Base-by-base conservation (phyloP, 2,797 vertebrate genomes). In the Hippocampus kuda region DNA sequence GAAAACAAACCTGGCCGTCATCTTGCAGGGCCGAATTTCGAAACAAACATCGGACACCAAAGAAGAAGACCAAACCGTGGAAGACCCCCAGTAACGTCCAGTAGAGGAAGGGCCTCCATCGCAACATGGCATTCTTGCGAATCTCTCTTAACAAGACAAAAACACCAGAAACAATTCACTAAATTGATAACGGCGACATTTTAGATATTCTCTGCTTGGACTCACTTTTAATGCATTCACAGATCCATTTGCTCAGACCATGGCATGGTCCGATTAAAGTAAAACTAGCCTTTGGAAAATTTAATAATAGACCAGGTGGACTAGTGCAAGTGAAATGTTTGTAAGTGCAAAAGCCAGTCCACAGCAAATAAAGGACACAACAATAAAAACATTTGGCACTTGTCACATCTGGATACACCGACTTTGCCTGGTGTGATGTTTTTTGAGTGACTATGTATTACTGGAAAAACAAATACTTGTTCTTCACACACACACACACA, bases 61-160 rank as follows among this genome's bases (percentile, higher is more conserved):
- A 99, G 89, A 98, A 99, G 89, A 99, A 98, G 68, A 98, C 86
- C 0, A 94, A 89, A 67, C 96, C 96, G 70, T 99, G 93, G 82
- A 95, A 98, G 73, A 95, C 71, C 66, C 95, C 95, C 68, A 98
- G 88, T 24, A 94, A 78, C 20, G 95, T 98, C 97, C 97, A 99
- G 81, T 94, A 96, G 68, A 99, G 77, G 85, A 99, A 99, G 0
- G 94, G 95, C 16, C 86, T 80, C 94, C 93, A 94, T 34, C 93
- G 93, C 69, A 99, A 87, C 94, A 94, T 96, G 7, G 93, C 94
- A 22, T 99, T 99, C 77, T 95, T 95, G 0, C 94, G 94, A 82
- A 97, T 92, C 80, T 91, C 91, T 91, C 97, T 99, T 24, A 61
- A 65, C 62, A 64, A 24, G 6, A 75, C 64, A 71, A 8, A 20